A percentile compares a stretch with the other conserved stretches of the same genome.
These are phyloP conservation scores for Automeris io DNA, from an alignment of 2,888 invertebrate species.

Conservation along the genomic window DNA sequence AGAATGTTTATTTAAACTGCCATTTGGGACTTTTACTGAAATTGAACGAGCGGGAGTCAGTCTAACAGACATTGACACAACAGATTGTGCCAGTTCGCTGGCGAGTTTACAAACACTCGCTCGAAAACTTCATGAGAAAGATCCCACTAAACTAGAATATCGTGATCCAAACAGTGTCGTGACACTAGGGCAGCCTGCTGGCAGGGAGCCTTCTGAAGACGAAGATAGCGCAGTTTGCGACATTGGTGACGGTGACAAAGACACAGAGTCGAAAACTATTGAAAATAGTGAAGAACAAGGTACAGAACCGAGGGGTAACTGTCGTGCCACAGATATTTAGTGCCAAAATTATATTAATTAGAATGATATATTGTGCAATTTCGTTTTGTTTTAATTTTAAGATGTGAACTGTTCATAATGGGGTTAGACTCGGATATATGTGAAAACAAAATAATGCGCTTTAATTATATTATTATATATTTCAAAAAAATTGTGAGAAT, in stretches of 20 bases:
- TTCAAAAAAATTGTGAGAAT: constrained; percentile 47
- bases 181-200: constrained; percentile 40
- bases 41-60: constrained; percentile 93
- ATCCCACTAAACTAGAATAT: constrained; percentile 85
- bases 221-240: constrained; percentile 57
- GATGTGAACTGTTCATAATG: constrained; percentile 59
- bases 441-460: constrained; percentile 72
- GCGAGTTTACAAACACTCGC: constrained; percentile 90
- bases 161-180: constrained; percentile 67
- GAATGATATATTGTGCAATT: constrained; percentile 73
- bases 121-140: constrained; percentile 87
- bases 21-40: constrained; percentile 95
- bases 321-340: constrained; percentile 80
- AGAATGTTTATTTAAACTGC: constrained; percentile 94
- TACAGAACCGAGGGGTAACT: constrained; percentile 66
- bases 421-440: constrained; percentile 57
- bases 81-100: constrained; percentile 96
- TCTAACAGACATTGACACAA: constrained; percentile 96
- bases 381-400: constrained; percentile 68
- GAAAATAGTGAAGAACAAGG: constrained; percentile 60
- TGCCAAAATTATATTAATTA: constrained; percentile 79
- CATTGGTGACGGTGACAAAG: constrained; percentile 63
- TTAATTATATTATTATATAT: constrained; percentile 61
- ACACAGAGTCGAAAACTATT: constrained; percentile 63
- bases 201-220: constrained; percentile 75